Percentiles rank a stretch among this genome's conserved stretches.
These are phyloP conservation scores for Axea sp. DNA, from an alignment of 2,888 invertebrate genomes.

Conservation along the genomic window DNA sequence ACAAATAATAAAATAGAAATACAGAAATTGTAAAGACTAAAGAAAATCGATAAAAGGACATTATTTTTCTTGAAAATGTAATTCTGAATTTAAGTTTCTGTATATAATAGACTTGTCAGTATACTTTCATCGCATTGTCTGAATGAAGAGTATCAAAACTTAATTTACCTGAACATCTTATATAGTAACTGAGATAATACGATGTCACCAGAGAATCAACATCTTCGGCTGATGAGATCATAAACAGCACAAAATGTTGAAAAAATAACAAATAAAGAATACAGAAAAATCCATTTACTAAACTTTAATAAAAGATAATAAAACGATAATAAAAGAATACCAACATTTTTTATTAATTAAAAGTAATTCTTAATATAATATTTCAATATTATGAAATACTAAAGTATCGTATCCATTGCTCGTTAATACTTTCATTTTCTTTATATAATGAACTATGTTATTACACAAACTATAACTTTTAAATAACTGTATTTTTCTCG, in stretches of 20 bases:
- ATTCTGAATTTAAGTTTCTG: conserved; percentile 23
- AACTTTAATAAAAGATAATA: background rate
- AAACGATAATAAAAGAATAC: too few species aligned
- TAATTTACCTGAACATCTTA: conserved; percentile 41
- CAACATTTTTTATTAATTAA: too few species aligned
- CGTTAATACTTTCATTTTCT: too few species aligned
- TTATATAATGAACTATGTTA: too few species aligned
- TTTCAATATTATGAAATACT: too few species aligned
- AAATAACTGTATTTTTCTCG: too few species aligned
- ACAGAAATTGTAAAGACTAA: too few species aligned
- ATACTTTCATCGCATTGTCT: conserved; percentile 14
- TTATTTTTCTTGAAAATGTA: conserved; percentile 22
- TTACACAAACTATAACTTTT: too few species aligned
- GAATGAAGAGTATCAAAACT: conserved; percentile 35
- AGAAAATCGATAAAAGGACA: conserved; percentile 9
- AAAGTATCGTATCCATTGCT: too few species aligned
- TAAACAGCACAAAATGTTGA: conserved; percentile 41
- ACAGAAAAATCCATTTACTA: conserved; percentile 10
- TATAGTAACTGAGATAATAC: conserved; percentile 32
- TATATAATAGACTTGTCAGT: conserved; percentile 27
- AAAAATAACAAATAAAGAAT: conserved; percentile 28
- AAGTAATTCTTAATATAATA: too few species aligned
- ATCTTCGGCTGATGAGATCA: conserved; percentile 33
- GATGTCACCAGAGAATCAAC: conserved; percentile 36
- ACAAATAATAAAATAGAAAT: too few species aligned